phyloP scores from a whole-genome alignment of 2,888 invertebrate genomes.

The Chrysodeixis includens region DNA sequence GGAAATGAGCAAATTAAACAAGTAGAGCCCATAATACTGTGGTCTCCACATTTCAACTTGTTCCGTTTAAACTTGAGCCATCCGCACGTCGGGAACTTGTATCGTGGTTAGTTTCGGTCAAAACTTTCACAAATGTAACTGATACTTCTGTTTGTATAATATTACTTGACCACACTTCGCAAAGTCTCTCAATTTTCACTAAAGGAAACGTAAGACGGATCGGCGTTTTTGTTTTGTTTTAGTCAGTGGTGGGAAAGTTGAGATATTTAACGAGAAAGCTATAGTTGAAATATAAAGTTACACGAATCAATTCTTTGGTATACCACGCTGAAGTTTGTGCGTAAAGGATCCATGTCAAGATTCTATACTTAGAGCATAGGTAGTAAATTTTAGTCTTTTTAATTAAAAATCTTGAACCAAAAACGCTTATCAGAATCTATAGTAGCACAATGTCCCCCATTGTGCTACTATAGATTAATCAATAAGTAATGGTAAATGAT shows the following conservation, averaged over 20 bases:
- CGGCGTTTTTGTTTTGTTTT: background rate
- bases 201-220: slow-evolving; percentile 6
- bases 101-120: slow-evolving; percentile 27
- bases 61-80: slow-evolving; percentile 14
- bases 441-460: no score
- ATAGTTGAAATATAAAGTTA: background rate
- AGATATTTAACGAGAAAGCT: background rate
- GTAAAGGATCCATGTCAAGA: no score
- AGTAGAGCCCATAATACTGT: background rate
- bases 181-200: slow-evolving; percentile 23
- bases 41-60: slow-evolving; percentile 20
- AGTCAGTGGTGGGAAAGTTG: background rate
- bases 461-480: no score
- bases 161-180: slow-evolving; percentile 30
- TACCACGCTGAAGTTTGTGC: no score
- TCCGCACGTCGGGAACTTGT: slow-evolving; percentile 9
- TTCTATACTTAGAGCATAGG: no score
- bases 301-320: no score
- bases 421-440: no score
- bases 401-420: no score
- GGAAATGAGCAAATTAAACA: slow-evolving; percentile 1
- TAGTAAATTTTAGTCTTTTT: no score
- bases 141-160: slow-evolving; percentile 21
- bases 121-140: slow-evolving; percentile 25
- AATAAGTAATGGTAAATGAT: no score